Evolutionary conservation across 2,888 invertebrate genomes (phyloP), one percentile per base, ranked within the genome.

Genomic region (Osedax fenrisi): DNA sequence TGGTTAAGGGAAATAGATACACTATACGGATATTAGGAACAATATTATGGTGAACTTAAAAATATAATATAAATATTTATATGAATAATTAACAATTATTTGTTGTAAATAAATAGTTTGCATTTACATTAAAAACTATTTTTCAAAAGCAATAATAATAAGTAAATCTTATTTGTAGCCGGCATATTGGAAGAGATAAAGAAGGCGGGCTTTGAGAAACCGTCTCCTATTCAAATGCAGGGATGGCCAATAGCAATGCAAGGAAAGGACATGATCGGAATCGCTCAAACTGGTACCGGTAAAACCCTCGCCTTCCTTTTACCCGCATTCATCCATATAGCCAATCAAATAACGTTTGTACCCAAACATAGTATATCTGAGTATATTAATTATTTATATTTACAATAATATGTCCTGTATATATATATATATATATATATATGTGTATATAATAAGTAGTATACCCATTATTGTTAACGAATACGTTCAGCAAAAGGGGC

Each of bases 241-340:
- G 91, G 92, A 0, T 97, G 96, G 96, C 97, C 97, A 0, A 88
- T 96, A 76, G 86, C 96, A 0, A 85, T 97, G 62, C 89, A 89
- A 81, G 97, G 97, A 0, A 89, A 90, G 81, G 96, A 97, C 85
- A 85, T 96, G 83, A 95, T 97, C 83, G 96, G 96, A 5, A 95
- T 97, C 78, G 96, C 96, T 0, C 95, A 85, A 82, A 86, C 87
- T 21, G 87, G 87, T 56, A 85, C 86, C 81, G 93, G 94, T 0
- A 97, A 97, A 86, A 97, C 97, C 0, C 86, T 97, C 75, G 96
- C 94, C 0, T 96, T 94, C 82, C 86, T 95, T 0, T 83, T 96
- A 73, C 96, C 96, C 5, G 95, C 93, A 13, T 87, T 96, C 79
- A 90, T 96, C 78, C 95, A 96, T 82, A 93, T 94, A 76, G 92